Percentiles rank a stretch among this genome's conserved stretches.
Evolutionary conservation across 2,888 invertebrate genomes (phyloP).

Genomic region (Andrena haemorrhoa): DNA sequence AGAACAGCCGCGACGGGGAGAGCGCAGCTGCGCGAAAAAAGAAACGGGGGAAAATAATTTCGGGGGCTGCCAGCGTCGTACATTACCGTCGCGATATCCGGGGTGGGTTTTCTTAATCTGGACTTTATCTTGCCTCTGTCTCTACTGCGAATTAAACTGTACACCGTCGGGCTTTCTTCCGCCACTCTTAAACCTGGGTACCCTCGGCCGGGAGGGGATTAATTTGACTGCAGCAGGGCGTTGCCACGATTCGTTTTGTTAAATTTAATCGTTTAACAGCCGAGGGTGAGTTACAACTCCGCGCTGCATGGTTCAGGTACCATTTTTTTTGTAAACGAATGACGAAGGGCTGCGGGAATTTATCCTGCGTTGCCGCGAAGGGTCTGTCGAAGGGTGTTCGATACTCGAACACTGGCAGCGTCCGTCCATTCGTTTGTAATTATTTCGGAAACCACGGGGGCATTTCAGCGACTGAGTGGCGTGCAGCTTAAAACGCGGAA

Average conservation of each 20-base stretch:
- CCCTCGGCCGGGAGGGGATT: constrained; percentile 12
- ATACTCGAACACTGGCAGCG: constrained; percentile 2
- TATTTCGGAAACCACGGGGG: constrained; percentile 33
- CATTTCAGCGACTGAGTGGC: constrained; percentile 8
- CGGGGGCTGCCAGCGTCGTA: constrained; percentile 3
- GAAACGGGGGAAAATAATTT: constrained; percentile 38
- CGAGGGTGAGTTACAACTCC: not conserved
- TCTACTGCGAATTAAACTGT: constrained; percentile 31
- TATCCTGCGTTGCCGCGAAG: not conserved
- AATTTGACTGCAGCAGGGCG: constrained; percentile 2
- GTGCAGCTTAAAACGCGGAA: constrained; percentile 47
- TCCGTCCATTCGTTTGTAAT: constrained; percentile 18
- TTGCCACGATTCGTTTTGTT: not conserved
- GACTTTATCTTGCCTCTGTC: constrained; percentile 33
- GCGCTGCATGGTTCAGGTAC: no score
- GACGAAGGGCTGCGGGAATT: not conserved
- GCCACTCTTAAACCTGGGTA: constrained; percentile 1
- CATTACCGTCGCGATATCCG: constrained; percentile 23
- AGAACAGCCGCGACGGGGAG: not conserved
- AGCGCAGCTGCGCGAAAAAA: constrained; percentile 23
- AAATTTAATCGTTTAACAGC: constrained; percentile 6
- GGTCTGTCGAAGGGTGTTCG: not conserved
- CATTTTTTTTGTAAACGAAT: no score
- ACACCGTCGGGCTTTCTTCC: not conserved
- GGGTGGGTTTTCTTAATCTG: constrained; percentile 34